Evolutionary conservation across 2,797 vertebrate species (phyloP).

Genomic region (Mallotus villosus): DNA sequence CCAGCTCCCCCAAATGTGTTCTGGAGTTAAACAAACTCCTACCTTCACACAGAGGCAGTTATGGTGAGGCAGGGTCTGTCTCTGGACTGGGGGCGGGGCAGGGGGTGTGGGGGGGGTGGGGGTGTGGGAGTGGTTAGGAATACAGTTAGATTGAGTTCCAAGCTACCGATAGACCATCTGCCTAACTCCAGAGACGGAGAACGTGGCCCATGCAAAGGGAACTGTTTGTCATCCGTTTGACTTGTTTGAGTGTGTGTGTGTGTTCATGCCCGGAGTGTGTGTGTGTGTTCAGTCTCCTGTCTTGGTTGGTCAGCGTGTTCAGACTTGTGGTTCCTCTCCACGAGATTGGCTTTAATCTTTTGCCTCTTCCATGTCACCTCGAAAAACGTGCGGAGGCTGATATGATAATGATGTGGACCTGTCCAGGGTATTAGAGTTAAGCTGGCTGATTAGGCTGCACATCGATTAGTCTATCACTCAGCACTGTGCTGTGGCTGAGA

Average conservation of each 20-base stretch:
- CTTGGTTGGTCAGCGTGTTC: constrained; percentile 53
- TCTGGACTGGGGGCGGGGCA: constrained; percentile 23
- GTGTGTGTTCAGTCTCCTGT: constrained; percentile 33
- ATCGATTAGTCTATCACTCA: constrained; percentile 80
- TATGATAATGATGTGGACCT: constrained; percentile 82
- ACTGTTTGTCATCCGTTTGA: constrained; percentile 28
- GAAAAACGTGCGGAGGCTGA: constrained; percentile 74
- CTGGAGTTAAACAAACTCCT: constrained; percentile 53
- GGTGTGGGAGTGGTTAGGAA: constrained; percentile 23
- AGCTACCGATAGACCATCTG: constrained; percentile 41
- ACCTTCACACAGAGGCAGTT: constrained; percentile 49
- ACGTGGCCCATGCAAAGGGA: constrained; percentile 31
- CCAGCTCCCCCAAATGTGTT: constrained; percentile 46
- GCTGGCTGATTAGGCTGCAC: constrained; percentile 77
- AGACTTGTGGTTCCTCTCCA: constrained; percentile 64
- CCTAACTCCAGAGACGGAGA: constrained; percentile 36
- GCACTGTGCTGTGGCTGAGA: constrained; percentile 49
- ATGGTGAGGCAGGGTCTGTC: constrained; percentile 28
- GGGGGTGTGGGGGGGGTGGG: constrained; percentile 24
- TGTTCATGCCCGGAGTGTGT: constrained; percentile 7
- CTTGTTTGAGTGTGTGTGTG: no score
- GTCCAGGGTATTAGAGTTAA: constrained; percentile 80
- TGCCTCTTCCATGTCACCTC: constrained; percentile 72
- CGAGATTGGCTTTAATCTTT: constrained; percentile 74
- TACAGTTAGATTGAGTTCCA: constrained; percentile 24